A percentile compares a stretch with the other conserved stretches of the same genome.
phyloP scores from a whole-genome alignment of 2,888 invertebrate genomes.

The Heliconius ismenius region DNA sequence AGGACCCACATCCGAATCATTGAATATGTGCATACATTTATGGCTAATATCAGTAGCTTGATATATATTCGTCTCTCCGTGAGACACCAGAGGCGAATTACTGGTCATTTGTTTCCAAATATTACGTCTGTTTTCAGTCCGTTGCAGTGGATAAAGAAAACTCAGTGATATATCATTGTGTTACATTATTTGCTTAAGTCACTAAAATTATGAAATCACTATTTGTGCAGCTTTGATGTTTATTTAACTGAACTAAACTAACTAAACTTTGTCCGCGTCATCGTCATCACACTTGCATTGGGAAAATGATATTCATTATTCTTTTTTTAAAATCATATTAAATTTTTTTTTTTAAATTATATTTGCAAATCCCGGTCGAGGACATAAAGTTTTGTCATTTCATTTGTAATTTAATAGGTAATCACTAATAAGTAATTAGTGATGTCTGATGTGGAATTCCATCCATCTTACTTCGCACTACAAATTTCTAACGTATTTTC shows the following conservation, averaged over 20 bases:
- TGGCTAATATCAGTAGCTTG: neutral
- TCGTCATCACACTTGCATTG: too few species aligned
- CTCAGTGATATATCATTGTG: too few species aligned
- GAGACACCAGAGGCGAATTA: neutral
- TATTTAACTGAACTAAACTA: too few species aligned
- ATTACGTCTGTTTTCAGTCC: neutral
- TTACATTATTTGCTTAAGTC: neutral
- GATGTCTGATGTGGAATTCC: neutral
- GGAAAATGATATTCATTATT: too few species aligned
- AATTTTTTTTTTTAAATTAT: too few species aligned
- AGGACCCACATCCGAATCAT: constrained; percentile 17
- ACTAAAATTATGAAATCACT: neutral
- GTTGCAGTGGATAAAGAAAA: neutral
- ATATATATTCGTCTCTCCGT: neutral
- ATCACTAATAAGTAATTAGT: neutral
- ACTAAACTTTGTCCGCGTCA: too few species aligned
- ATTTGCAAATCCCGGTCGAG: neutral
- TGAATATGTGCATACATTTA: constrained; percentile 17
- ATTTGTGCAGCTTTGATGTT: neutral
- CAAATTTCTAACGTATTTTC: too few species aligned
- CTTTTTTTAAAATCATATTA: too few species aligned
- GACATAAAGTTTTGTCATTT: neutral
- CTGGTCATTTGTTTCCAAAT: neutral
- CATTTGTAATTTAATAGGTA: too few species aligned
- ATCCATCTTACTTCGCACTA: neutral